A percentile compares a stretch with the other conserved stretches of the same genome.
phyloP scores from a whole-genome alignment of 2,888 invertebrate species.

The Crossocerus cetratus region DNA sequence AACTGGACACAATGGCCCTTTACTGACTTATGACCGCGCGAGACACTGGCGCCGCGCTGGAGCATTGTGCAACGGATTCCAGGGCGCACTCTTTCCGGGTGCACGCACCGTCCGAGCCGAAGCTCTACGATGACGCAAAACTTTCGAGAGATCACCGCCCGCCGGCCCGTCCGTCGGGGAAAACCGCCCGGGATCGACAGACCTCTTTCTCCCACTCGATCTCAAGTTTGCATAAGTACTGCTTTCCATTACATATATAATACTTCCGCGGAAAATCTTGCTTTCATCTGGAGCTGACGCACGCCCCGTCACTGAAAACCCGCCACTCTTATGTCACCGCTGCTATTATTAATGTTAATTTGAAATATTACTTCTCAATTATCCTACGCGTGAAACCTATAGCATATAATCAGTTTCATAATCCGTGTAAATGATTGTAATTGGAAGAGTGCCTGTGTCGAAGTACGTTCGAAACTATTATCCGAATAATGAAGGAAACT shows the following conservation, averaged over 20 bases:
- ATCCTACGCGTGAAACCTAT: no score
- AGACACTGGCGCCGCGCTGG: constrained; percentile 45
- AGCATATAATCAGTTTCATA: no score
- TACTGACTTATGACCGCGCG: constrained; percentile 63
- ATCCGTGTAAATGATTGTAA: no score
- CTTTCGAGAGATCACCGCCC: constrained; percentile 25
- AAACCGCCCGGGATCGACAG: background rate
- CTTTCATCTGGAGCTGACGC: background rate
- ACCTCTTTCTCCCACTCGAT: background rate
- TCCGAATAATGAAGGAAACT: no score
- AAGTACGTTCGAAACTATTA: no score
- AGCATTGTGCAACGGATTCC: constrained; percentile 68
- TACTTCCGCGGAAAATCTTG: constrained; percentile 1
- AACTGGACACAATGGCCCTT: constrained; percentile 70
- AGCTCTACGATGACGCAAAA: constrained; percentile 22
- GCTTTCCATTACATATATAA: no score
- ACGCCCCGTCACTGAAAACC: no score
- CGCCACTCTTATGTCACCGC: no score
- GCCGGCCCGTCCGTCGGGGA: constrained; percentile 9
- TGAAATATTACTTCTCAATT: no score
- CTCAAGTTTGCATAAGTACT: constrained; percentile 2
- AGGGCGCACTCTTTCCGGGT: constrained; percentile 57
- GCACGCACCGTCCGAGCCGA: constrained; percentile 3
- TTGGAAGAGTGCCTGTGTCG: no score
- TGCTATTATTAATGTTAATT: no score